Conservation (phyloP, 2,888 invertebrate genomes). For the Lithosia quadra region DNA sequence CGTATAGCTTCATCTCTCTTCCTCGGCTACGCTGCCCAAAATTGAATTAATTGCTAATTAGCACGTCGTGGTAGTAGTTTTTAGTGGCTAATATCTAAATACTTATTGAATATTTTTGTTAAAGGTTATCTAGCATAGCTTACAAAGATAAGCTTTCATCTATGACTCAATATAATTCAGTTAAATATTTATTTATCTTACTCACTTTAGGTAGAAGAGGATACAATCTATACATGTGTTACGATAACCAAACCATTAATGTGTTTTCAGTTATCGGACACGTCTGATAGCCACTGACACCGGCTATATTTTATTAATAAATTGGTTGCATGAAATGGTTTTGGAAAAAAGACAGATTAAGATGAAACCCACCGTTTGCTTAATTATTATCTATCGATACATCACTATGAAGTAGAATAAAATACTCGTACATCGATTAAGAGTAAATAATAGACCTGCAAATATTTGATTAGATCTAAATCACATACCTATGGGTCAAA, state of each 20-base stretch:
- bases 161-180: background rate
- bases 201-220: background rate
- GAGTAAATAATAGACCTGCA: too few species aligned
- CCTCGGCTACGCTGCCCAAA: too few species aligned
- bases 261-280: conserved; percentile 17
- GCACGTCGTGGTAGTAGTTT: too few species aligned
- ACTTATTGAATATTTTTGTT: background rate
- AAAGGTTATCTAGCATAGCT: background rate
- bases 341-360: background rate
- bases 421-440: too few species aligned
- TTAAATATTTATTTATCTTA: background rate
- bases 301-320: conserved; percentile 2
- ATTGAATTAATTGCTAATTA: too few species aligned
- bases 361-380: too few species aligned
- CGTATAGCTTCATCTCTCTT: too few species aligned
- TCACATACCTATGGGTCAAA: too few species aligned
- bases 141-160: background rate
- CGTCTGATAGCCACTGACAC: conserved; percentile 11
- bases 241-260: conserved; percentile 17
- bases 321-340: background rate
- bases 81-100: background rate
- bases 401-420: too few species aligned
- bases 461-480: too few species aligned
- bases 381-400: too few species aligned
- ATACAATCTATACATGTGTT: conserved; percentile 13